Evolutionary conservation across 2,113 vertebrate species (phyloP), one percentile per base, ranked within the genome.

Genomic region (Sapayoa aenigma): DNA sequence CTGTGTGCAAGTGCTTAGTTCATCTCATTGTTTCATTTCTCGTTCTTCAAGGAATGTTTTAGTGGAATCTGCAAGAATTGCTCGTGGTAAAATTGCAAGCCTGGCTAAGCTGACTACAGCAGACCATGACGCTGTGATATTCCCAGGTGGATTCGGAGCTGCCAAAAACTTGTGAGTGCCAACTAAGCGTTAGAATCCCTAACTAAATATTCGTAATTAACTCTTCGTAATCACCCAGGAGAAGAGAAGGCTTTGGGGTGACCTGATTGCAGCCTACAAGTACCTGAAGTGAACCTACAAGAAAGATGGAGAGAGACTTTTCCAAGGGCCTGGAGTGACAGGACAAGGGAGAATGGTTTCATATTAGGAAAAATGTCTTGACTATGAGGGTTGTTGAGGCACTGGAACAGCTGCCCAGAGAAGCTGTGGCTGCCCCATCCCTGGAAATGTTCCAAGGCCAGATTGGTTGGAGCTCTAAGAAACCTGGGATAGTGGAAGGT

Each of bases 81-180:
- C 99, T 88, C 98, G 99, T 56, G 99, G 99, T 20, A 98, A 99
- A 35, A 98, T 99, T 91, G 37, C 94, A 3, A 98, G 98, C 89
- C 97, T 99, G 94, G 96, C 96, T 55, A 96, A 97, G 80, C 97
- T 99, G 35, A 97, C 97, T 1, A 98, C 98, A 4, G 93, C 97
- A 41, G 97, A 97, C 50, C 98, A 99, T 6, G 99, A 99, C 50
- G 99, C 98, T 2, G 98, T 98, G 91, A 98, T 99, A 97, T 98
- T 99, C 76, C 99, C 99, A 4, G 99, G 99, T 66, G 99, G 99
- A 14, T 99, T 99, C 11, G 99, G 99, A 33, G 99, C 98, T 46
- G 99, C 99, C 58, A 99, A 99, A 97, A 99, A 99, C 97, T 96
- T 99, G 96, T 98, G 89, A 89, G 98, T 98, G 46, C 31, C 56